phyloP scores from a whole-genome alignment of 2,888 invertebrate genomes.

The Microplitis deprimator region DNA sequence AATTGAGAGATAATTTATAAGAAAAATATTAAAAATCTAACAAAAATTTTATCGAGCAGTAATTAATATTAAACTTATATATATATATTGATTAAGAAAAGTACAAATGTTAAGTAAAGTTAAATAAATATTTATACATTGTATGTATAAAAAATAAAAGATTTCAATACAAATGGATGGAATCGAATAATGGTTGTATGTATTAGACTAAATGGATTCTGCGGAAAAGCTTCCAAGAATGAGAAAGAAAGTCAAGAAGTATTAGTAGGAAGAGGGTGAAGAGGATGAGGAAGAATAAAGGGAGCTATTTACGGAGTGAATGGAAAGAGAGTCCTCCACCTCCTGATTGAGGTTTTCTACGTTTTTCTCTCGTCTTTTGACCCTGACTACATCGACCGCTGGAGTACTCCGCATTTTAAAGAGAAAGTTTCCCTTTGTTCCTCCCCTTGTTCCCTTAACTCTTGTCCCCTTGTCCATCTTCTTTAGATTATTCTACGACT shows the following conservation, averaged over 20 bases:
- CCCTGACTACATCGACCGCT: conserved; percentile 62
- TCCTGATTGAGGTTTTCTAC: conserved; percentile 46
- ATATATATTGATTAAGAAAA: no score
- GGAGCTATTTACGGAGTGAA: conserved; percentile 63
- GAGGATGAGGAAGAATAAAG: conserved; percentile 48
- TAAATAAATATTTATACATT: background rate
- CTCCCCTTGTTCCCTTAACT: conserved; percentile 36
- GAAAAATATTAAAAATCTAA: no score
- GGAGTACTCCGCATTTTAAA: conserved; percentile 69
- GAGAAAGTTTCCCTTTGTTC: conserved; percentile 69
- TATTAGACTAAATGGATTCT: conserved; percentile 57
- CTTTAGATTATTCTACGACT: conserved; percentile 65
- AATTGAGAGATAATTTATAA: no score
- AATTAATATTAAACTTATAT: no score
- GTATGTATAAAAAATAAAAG: background rate
- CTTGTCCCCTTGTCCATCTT: conserved; percentile 39
- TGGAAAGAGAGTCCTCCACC: conserved; percentile 59
- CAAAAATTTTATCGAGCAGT: no score
- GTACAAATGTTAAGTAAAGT: no score
- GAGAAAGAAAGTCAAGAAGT: conserved; percentile 17
- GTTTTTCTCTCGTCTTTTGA: conserved; percentile 43
- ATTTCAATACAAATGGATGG: conserved; percentile 8
- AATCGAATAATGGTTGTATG: conserved; percentile 38
- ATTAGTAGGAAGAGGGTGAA: conserved; percentile 19
- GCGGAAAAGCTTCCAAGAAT: conserved; percentile 14